Base-by-base conservation (phyloP, 2,888 invertebrate species). In the Notodonta ziczac region DNA sequence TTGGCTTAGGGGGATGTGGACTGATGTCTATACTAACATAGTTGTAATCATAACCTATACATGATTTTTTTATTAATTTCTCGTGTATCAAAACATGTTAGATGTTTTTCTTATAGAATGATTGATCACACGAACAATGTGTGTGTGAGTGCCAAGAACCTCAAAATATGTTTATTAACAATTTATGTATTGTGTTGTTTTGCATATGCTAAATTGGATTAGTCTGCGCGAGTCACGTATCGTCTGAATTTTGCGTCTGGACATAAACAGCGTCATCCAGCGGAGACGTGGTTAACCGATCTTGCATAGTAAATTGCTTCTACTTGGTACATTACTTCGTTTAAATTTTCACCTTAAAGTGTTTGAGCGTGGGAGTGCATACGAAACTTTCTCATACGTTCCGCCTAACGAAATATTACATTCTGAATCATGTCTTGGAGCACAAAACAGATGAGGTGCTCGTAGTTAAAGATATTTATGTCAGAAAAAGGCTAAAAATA, bases 281-380 rank as follows among this genome's bases (percentile, higher is more conserved):
- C 44, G 52, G n/a, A 56, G 48, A 64, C 58, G 56, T 62, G 62
- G 44, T 56, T 56, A 48, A 42, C 57, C 54, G 56, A 61, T 51
- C 51, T 60, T 24, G 51, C 35, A 62, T 50, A 56, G 53, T 57
- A 58, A 57, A 53, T 39, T 46, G 48, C 16, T 51, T 58, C 57
- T 63, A 64, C 66, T 61, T 50, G 63, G 58, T 57, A 61, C 62
- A 62, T 57, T 52, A 52, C 61, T 66, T 68, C 64, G 61, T 70
- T 72, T 51, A 65, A 67, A 67, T 62, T 59, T 66, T 56, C 58
- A 65, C 61, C 65, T 56, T 52, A 67, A 66, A 50, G 64, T 65
- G 72, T 67, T 63, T 56, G 32, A 55, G 57, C 55, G 59, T 35
- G 56, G 48, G 60, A 61, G 54, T 65, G 63, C 61, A 66, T 63